These are phyloP conservation scores for Stenurella melanura DNA, from an alignment of 2,888 invertebrate species.

Conservation along the genomic window DNA sequence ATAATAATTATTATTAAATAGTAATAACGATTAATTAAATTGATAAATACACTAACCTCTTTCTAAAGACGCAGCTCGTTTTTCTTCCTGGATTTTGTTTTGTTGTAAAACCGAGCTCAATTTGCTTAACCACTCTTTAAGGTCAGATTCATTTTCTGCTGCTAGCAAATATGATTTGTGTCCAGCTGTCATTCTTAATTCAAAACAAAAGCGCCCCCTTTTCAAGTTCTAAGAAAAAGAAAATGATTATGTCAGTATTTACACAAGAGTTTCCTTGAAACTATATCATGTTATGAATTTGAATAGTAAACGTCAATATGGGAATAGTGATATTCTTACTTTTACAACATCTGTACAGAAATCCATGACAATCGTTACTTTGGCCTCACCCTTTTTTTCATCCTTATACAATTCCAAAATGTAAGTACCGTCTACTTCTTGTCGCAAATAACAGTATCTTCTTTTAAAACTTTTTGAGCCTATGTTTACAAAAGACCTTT, in stretches of 20 bases:
- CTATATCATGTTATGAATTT: not conserved
- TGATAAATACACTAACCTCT: constrained; percentile 69
- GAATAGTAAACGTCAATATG: not conserved
- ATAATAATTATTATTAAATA: too few species aligned
- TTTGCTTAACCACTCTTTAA: constrained; percentile 88
- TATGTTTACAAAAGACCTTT: constrained; percentile 92
- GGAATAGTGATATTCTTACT: constrained; percentile 71
- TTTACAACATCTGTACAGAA: constrained; percentile 92
- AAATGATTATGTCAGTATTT: not conserved
- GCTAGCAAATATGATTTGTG: constrained; percentile 91
- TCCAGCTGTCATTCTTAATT: constrained; percentile 89
- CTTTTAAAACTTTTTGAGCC: constrained; percentile 95
- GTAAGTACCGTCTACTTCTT: constrained; percentile 93
- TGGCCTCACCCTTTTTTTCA: constrained; percentile 92
- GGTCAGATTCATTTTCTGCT: constrained; percentile 89
- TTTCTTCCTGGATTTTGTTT: constrained; percentile 87
- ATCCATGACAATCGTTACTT: constrained; percentile 94
- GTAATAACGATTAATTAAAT: too few species aligned
- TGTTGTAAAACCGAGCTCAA: constrained; percentile 89
- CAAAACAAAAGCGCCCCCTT: constrained; percentile 90
- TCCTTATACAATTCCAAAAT: constrained; percentile 95
- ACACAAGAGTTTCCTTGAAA: too few species aligned
- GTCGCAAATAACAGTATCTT: constrained; percentile 90
- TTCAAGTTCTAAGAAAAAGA: constrained; percentile 81
- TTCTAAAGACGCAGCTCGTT: constrained; percentile 81